Base-by-base conservation (phyloP, 2,888 invertebrate genomes). In the Rhagonycha fulva region DNA sequence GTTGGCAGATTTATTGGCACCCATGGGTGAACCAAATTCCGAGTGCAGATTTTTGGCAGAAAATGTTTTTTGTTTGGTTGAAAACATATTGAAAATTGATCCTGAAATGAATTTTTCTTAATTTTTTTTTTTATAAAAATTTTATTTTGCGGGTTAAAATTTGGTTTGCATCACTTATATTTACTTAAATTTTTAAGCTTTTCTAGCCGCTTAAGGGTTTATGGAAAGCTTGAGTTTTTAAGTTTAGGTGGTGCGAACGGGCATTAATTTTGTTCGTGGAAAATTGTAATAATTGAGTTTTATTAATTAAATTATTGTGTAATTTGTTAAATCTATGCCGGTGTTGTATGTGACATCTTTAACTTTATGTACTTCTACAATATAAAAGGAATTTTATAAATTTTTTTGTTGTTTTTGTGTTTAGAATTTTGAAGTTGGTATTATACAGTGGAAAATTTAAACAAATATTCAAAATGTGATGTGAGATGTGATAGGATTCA, bases 31-130 rank as follows among this genome's bases (percentile, higher is more conserved):
- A 76, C 88, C 92, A 0, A 92, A 93, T 82, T 89, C 90, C 0
- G 93, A 94, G 72, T 92, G 93, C 76, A 90, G 92, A 0, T 84
- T 90, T 3, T 88, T 94, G 28, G 94, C 93, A 0, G 88, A 88
- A 1, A 91, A 92, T 84, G 90, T 94, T 2, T 82, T 94, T 69
- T 86, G 87, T 68, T 83, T 93, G 62, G 88, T 93, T 14, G 90
- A 92, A 74, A 88, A 86, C 75, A 84, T 87, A 11, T 82, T 91
- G 67, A 85, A 86, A 69, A 84, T 86, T 66, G 84, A 86, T 76
- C 81, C 83, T 66, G 9, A 71, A 62, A 61, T 47, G 47, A 12
- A 67, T 67, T 67, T 14, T 1, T 14, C 26, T 68, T 75, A 61
- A 28, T 62, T 28, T 9, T 62, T 32, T n/a, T 61, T 28, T 11